Evolutionary conservation across 1,140 invertebrate species (phyloP).

Genomic region (Aleiodes sp.): DNA sequence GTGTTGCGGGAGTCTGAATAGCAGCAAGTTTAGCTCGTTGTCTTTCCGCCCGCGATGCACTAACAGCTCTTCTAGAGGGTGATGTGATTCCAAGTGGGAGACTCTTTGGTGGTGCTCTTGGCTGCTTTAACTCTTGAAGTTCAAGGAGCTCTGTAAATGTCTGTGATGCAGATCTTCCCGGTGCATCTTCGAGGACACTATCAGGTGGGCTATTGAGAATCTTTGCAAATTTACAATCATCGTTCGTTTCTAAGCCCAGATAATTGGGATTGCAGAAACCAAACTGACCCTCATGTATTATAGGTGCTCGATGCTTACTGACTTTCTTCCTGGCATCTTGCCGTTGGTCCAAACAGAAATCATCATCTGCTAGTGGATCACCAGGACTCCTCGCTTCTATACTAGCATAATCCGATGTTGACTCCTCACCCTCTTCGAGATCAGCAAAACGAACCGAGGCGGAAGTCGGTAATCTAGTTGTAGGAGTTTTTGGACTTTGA

Average conservation of each 20-base stretch:
- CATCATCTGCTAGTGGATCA: slow-evolving; percentile 64
- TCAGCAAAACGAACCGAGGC: slow-evolving; percentile 72
- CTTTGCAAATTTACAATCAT: slow-evolving; percentile 62
- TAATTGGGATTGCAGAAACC: slow-evolving; percentile 82
- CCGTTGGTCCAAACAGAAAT: slow-evolving; percentile 46
- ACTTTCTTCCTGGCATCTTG: slow-evolving; percentile 53
- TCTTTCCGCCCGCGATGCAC: slow-evolving; percentile 62
- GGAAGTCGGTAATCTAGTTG: slow-evolving; percentile 72
- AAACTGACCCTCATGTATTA: slow-evolving; percentile 66
- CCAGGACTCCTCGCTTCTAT: slow-evolving; percentile 72
- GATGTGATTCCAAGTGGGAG: slow-evolving; percentile 53
- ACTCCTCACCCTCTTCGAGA: slow-evolving; percentile 72
- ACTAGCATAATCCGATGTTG: slow-evolving; percentile 81
- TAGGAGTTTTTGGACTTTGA: slow-evolving; percentile 70
- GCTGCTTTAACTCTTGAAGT: slow-evolving; percentile 57
- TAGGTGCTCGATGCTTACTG: slow-evolving; percentile 45
- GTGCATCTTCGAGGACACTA: slow-evolving; percentile 66
- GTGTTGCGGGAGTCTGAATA: slow-evolving; percentile 53
- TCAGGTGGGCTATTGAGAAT: slow-evolving; percentile 68
- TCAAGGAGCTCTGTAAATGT: slow-evolving; percentile 62
- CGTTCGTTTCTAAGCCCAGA: slow-evolving; percentile 71
- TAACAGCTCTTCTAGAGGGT: slow-evolving; percentile 61
- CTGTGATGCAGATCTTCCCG: slow-evolving; percentile 61
- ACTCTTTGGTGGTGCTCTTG: slow-evolving; percentile 60
- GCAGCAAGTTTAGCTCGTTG: slow-evolving; percentile 60